Percentiles rank a stretch among this genome's conserved stretches.
Evolutionary conservation across 1,140 invertebrate species (phyloP).

Genomic region (Lepeophtheirus salmonis): DNA sequence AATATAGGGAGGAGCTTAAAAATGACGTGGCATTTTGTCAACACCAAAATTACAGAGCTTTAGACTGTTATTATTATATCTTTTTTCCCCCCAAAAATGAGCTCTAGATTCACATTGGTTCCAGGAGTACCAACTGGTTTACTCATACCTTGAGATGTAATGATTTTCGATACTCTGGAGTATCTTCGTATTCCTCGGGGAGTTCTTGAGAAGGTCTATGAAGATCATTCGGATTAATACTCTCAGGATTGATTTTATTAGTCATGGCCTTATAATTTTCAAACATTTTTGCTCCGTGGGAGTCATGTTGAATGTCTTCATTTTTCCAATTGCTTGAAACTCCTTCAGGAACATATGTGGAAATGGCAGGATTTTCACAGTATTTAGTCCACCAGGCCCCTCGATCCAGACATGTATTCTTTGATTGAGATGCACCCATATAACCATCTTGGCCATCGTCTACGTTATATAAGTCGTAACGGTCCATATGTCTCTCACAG

Average conservation of each 20-base stretch:
- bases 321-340: constrained; percentile 9
- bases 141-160: neutral
- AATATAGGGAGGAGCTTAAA: too few species aligned
- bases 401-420: constrained; percentile 3
- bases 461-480: constrained; percentile 7
- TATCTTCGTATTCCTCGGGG: neutral
- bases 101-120: too few species aligned
- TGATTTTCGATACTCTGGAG: neutral
- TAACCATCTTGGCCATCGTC: neutral
- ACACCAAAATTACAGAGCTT: too few species aligned
- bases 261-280: neutral
- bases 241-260: constrained; percentile 13
- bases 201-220: neutral
- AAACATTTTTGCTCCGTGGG: constrained; percentile 16
- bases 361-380: constrained; percentile 11
- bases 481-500: constrained; percentile 9
- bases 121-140: too few species aligned
- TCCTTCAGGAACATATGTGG: constrained; percentile 9
- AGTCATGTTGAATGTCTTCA: constrained; percentile 12
- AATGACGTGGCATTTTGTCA: too few species aligned
- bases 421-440: neutral
- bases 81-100: too few species aligned
- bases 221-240: neutral
- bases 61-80: too few species aligned
- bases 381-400: neutral